These are phyloP conservation scores for Coregonus suidteri DNA, from an alignment of 2,797 vertebrate species.

Conservation along the genomic window DNA sequence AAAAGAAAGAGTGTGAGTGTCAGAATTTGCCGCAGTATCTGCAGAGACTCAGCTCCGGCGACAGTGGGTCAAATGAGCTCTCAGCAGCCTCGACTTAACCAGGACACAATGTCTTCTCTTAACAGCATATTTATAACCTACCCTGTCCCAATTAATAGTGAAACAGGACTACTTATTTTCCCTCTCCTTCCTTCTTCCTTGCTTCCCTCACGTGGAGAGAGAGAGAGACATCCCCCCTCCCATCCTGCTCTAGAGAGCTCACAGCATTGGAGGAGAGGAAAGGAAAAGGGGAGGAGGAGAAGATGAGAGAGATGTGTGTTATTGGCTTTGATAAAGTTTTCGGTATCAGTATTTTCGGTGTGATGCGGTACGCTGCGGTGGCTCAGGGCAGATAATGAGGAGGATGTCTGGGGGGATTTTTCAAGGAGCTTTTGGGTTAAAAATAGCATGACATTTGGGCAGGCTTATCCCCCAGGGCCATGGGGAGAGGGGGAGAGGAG, in stretches of 20 bases:
- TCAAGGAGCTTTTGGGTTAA: constrained; percentile 27
- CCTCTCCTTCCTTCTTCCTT: background rate
- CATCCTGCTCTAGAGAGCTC: background rate
- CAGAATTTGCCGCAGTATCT: constrained; percentile 1
- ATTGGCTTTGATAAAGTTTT: constrained; percentile 31
- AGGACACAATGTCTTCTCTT: constrained; percentile 32
- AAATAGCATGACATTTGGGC: constrained; percentile 47
- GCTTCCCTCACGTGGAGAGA: background rate
- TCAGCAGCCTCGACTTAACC: constrained; percentile 20
- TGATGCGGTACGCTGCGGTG: background rate
- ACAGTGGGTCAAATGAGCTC: constrained; percentile 14
- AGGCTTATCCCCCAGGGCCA: constrained; percentile 30
- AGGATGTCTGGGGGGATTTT: constrained; percentile 21
- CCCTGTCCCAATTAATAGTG: constrained; percentile 45
- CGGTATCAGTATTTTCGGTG: constrained; percentile 13
- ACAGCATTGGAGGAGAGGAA: background rate
- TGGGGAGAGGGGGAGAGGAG: background rate
- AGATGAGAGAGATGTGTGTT: background rate
- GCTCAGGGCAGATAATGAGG: constrained; percentile 30
- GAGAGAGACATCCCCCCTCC: background rate
- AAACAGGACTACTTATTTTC: constrained; percentile 19
- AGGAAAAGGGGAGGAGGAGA: background rate
- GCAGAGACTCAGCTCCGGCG: background rate
- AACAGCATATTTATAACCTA: constrained; percentile 30
- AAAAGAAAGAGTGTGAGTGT: background rate